Conservation (phyloP, 2,888 invertebrate species). For the Patella pellucida region DNA sequence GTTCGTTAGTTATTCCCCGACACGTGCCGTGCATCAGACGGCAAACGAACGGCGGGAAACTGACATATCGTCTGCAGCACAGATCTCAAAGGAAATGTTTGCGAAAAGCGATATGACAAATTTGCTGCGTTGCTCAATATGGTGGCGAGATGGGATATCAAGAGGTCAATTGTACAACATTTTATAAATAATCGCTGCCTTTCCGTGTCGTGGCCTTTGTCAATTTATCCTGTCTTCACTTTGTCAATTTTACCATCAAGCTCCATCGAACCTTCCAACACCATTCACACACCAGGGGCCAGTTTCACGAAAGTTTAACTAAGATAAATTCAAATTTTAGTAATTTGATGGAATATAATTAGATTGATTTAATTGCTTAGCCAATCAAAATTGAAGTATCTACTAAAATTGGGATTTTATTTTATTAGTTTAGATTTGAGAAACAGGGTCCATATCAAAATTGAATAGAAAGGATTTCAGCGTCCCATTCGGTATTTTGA, state of each 20-base stretch:
- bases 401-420: too few species aligned
- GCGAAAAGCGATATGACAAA: conserved; percentile 10
- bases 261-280: background rate
- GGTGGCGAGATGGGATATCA: background rate
- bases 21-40: conserved; percentile 7
- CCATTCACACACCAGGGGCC: background rate
- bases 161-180: conserved; percentile 5
- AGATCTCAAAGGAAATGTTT: background rate
- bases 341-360: too few species aligned
- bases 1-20: background rate
- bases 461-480: too few species aligned
- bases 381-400: too few species aligned
- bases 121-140: background rate
- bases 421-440: too few species aligned
- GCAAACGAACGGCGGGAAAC: conserved; percentile 7
- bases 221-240: conserved; percentile 5
- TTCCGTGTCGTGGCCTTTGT: background rate
- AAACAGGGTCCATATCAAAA: too few species aligned
- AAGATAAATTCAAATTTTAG: too few species aligned
- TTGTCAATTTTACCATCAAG: background rate
- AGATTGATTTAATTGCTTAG: too few species aligned
- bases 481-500: too few species aligned
- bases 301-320: too few species aligned
- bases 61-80: conserved; percentile 7
- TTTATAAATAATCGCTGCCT: conserved; percentile 3